Evolutionary conservation across 2,113 vertebrate species (phyloP), one percentile per base, ranked within the genome.

Genomic region (Vimba vimba): DNA sequence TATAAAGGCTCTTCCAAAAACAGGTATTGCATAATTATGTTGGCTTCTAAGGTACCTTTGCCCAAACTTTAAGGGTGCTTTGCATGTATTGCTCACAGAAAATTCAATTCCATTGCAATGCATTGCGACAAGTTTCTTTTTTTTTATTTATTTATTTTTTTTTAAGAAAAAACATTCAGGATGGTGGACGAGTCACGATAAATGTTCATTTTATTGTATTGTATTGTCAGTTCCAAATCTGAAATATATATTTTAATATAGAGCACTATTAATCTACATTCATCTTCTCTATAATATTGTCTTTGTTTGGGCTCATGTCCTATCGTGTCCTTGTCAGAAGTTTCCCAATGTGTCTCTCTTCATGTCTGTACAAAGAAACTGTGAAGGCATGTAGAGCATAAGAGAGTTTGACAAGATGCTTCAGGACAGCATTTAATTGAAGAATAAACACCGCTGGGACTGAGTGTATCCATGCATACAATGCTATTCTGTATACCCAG

Each of bases 341-440:
- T 55, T 80, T 82, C 2, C n/a, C 60, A 66, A 45, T 66, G n/a
- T 17, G 3, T 60, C 50, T 55, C 39, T 84, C 7, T 77, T 23
- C 55, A 43, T 3, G 36, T 55, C 23, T n/a, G 6, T n/a, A 21
- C 60, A 50, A 47, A 82, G 62, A 52, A 19, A 66, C 59, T 59
- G 79, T 87, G 27, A 43, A 64, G 80, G 79, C 80, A 79, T 69
- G 79, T 39, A 27, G 17, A n/a, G 50, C 52, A 45, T 52, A 19
- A 77, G 30, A n/a, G 27, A 77, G 30, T 52, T 52, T 86, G 88
- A 87, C 19, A n/a, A 45, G 69, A 83, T 79, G 83, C 50, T 52
- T 64, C 68, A 76, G 68, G 88, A 85, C 83, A 77, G 59, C 11
- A 39, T 75, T 84, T 69, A 73, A 87, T 81, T 78, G 68, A 85